Evolutionary conservation across 2,113 vertebrate genomes (phyloP).

Genomic region (Butastur rufipennis): DNA sequence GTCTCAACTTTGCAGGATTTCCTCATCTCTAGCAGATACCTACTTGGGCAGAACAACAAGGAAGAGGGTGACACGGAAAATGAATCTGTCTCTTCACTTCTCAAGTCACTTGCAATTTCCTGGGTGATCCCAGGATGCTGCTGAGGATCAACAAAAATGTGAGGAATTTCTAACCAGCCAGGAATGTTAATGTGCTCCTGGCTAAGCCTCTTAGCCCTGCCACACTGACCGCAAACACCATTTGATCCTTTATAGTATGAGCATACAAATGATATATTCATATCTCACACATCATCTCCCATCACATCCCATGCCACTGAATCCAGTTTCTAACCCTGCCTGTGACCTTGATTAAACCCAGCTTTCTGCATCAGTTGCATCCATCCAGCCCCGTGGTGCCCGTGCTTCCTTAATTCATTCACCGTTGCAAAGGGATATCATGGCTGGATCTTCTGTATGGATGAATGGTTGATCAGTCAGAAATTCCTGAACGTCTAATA

Average conservation of each 20-base stretch:
- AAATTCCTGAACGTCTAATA: neutral
- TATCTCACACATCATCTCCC: neutral
- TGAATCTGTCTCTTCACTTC: neutral
- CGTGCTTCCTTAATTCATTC: neutral
- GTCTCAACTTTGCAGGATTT: neutral
- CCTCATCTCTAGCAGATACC: neutral
- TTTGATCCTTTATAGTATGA: neutral
- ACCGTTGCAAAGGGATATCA: neutral
- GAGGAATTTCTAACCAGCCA: neutral
- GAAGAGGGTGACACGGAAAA: neutral
- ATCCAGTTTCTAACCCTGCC: neutral
- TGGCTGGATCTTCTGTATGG: neutral
- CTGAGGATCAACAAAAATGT: constrained; percentile 32
- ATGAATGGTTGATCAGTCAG: neutral
- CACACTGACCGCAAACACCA: neutral
- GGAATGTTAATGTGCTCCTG: constrained; percentile 60
- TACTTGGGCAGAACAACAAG: neutral
- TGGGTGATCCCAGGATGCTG: constrained; percentile 11
- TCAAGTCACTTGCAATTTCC: constrained; percentile 13
- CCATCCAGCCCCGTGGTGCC: accelerated
- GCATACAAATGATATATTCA: neutral
- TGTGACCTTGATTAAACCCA: neutral
- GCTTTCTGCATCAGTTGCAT: neutral
- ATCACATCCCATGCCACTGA: neutral
- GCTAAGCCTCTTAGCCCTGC: constrained; percentile 38